Percentiles rank a stretch among this genome's conserved stretches.
These are phyloP conservation scores for Cyprinus carpio DNA, from an alignment of 2,113 vertebrate genomes.

Conservation along the genomic window DNA sequence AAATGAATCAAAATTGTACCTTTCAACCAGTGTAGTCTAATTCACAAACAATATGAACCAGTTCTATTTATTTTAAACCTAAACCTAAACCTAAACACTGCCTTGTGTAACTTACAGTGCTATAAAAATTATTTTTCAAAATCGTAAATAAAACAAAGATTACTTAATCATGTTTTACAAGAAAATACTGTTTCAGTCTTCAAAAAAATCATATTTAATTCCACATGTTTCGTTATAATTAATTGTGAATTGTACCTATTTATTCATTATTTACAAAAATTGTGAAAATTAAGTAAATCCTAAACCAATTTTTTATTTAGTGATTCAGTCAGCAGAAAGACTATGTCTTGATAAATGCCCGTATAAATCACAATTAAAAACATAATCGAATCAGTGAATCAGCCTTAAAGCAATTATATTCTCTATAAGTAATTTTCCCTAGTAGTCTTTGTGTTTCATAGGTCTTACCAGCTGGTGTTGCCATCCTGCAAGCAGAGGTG, in stretches of 20 bases:
- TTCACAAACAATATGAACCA: too few species aligned
- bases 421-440: background rate
- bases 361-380: background rate
- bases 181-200: background rate
- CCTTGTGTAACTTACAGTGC: background rate
- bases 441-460: background rate
- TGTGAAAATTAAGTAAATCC: background rate
- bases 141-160: too few species aligned
- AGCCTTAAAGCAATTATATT: background rate
- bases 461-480: constrained; percentile 41
- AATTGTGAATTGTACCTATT: background rate
- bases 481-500: constrained; percentile 46
- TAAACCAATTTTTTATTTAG: background rate
- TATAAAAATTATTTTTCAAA: background rate
- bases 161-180: background rate
- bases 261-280: background rate
- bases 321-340: background rate
- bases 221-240: background rate
- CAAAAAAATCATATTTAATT: background rate
- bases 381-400: background rate
- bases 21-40: too few species aligned
- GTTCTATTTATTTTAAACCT: too few species aligned
- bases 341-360: background rate
- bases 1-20: too few species aligned
- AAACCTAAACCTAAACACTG: background rate